These are phyloP conservation scores for Aleiodes sp. DNA, from an alignment of 1,140 invertebrate genomes.

Conservation along the genomic window DNA sequence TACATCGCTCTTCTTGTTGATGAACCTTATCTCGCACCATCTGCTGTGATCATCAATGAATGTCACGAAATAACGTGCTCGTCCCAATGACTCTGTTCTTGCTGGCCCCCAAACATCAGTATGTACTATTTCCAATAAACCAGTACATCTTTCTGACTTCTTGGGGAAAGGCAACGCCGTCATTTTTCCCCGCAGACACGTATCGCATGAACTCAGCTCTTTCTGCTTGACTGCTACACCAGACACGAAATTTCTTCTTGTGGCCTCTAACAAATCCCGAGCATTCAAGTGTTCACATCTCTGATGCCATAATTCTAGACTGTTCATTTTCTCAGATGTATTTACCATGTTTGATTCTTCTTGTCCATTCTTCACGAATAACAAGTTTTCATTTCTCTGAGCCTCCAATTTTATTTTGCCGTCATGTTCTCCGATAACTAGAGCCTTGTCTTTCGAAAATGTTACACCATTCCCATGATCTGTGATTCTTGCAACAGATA, in stretches of 20 bases:
- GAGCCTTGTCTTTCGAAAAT: slow-evolving; percentile 28
- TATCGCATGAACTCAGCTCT: slow-evolving; percentile 32
- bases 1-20: neutral
- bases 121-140: slow-evolving; percentile 14
- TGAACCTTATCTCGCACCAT: neutral
- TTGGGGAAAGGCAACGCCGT: slow-evolving; percentile 33
- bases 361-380: neutral
- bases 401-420: slow-evolving; percentile 6
- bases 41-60: slow-evolving; percentile 18
- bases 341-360: neutral
- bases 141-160: neutral
- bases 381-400: slow-evolving; percentile 24
- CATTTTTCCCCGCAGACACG: slow-evolving; percentile 43
- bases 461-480: slow-evolving; percentile 25
- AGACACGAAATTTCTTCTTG: neutral
- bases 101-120: slow-evolving; percentile 29
- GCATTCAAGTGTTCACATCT: slow-evolving; percentile 14
- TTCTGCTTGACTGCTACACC: neutral
- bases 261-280: neutral
- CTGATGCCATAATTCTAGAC: neutral
- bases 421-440: neutral
- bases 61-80: slow-evolving; percentile 34
- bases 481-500: slow-evolving; percentile 31
- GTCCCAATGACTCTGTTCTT: slow-evolving; percentile 35
- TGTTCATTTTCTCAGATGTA: neutral